Base-by-base conservation (phyloP, 2,113 vertebrate genomes). In the Pithys albifrons region DNA sequence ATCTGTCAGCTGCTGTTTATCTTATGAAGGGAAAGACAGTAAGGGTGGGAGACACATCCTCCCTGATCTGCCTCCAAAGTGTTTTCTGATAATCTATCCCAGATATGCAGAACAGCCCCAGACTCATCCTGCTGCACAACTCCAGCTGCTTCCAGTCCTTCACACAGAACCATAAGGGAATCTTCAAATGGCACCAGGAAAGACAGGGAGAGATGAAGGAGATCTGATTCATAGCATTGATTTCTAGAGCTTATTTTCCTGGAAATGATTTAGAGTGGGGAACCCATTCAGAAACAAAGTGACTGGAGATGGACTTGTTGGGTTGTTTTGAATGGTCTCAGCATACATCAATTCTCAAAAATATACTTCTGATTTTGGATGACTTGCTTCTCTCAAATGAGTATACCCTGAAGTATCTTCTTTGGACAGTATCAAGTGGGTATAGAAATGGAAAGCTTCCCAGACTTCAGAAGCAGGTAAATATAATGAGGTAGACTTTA, bases 381-480 rank as follows among this genome's bases (percentile, higher is more conserved):
- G 29, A 62, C 64, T 95, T 97, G 71, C 64, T 91, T 49, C 71
- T 94, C 45, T 96, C 57, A 88, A 81, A 92, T 16, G 10, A 94
- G 23, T 91, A 20, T 66, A 25, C 59, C 25, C 39, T 95, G 59
- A 95, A 85, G 84, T 89, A 78, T 84, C 73, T 67, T 93, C 41
- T 93, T 96, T 97, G 94, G 72, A 92, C 45, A 83, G 92, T 89
- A 97, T 93, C 86, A 88, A 94, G 70, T 67, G 58, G 88, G 72
- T 76, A 84, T 37, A 90, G 92, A 93, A 97, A 85, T 92, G 94
- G 93, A 89, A 97, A 84, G 23, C 54, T 95, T 4, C 92, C 89
- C 91, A 96, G 95, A 94, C 58, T 85, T 96, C 73, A 69, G 86
- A 94, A 96, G 64, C 24, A 93, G 95, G 93, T 83, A 97, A 83